Conservation (phyloP, 1,140 invertebrate species). For the Drosophila jambulina region DNA sequence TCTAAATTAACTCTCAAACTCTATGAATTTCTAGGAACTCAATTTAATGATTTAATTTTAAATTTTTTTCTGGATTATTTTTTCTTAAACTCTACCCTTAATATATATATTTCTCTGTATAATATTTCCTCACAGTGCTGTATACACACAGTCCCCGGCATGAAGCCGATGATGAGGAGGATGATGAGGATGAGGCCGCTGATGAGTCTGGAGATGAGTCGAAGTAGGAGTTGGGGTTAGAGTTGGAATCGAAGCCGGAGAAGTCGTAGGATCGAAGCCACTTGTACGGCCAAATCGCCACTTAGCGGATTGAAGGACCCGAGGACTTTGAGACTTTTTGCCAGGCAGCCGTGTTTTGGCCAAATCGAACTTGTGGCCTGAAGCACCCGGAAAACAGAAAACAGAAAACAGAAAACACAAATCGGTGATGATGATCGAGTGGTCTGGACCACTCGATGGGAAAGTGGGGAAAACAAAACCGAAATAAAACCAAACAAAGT, state of each 20-base stretch:
- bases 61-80: neutral
- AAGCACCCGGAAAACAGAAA: constrained; percentile 70
- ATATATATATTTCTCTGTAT: neutral
- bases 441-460: constrained; percentile 40
- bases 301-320: constrained; percentile 35
- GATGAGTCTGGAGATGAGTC: constrained; percentile 38
- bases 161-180: neutral
- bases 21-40: neutral
- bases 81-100: neutral
- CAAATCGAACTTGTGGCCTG: constrained; percentile 50
- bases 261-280: constrained; percentile 31
- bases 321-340: constrained; percentile 30
- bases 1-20: neutral
- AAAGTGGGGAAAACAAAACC: constrained; percentile 33
- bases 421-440: constrained; percentile 33
- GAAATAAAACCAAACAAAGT: constrained; percentile 24
- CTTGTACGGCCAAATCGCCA: constrained; percentile 52
- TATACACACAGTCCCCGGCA: neutral
- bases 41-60: neutral
- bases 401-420: constrained; percentile 45
- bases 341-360: constrained; percentile 29
- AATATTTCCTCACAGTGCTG: neutral
- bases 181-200: constrained; percentile 22
- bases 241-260: constrained; percentile 10
- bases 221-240: constrained; percentile 3